phyloP scores from a whole-genome alignment of 2,113 vertebrate genomes.

The Promerops cafer region DNA sequence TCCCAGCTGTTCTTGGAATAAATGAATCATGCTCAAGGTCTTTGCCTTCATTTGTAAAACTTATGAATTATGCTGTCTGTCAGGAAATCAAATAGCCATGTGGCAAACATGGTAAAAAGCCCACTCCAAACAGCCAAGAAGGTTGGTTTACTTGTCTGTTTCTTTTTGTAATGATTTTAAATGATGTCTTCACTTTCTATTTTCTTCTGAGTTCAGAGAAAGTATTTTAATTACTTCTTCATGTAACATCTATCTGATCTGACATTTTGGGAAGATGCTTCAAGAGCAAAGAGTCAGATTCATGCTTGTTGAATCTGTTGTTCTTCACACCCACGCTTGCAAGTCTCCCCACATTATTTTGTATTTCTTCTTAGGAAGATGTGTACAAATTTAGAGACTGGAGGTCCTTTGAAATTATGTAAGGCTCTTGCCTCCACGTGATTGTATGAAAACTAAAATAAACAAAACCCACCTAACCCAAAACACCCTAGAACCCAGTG shows the following conservation, averaged over 20 bases:
- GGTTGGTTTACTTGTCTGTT: background rate
- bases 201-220: background rate
- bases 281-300: background rate
- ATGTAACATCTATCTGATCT: background rate
- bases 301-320: background rate
- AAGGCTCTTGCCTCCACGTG: background rate
- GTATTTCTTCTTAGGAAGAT: background rate
- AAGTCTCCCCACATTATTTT: background rate
- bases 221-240: background rate
- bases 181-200: background rate
- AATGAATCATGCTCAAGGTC: background rate
- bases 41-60: background rate
- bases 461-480: background rate
- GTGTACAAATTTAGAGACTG: background rate
- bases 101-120: background rate
- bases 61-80: background rate
- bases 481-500: background rate
- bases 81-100: background rate
- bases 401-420: background rate
- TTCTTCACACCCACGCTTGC: background rate
- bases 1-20: background rate
- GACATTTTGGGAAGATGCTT: background rate
- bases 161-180: background rate
- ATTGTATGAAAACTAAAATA: background rate
- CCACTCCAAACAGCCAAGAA: background rate